A percentile compares a stretch with the other conserved stretches of the same genome.
phyloP scores from a whole-genome alignment of 2,113 vertebrate genomes.

The Oreocharis arfaki region DNA sequence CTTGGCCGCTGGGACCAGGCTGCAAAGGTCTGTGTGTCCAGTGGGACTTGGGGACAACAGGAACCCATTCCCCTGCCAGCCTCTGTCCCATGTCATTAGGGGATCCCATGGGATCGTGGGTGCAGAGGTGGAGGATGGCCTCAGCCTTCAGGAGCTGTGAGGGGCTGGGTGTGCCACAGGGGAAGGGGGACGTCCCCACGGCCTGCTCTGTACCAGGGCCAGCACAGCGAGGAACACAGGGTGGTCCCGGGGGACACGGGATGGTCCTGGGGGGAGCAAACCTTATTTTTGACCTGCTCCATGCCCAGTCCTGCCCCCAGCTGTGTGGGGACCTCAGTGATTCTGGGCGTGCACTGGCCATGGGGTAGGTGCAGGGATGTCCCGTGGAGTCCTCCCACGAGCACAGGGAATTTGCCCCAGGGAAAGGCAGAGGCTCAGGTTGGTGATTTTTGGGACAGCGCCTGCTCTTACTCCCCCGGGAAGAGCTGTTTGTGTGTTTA shows the following conservation, averaged over 20 bases:
- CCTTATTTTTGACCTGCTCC: neutral
- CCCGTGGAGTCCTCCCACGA: fast-evolving
- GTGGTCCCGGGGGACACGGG: neutral
- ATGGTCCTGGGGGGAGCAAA: neutral
- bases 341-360: neutral
- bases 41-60: fast-evolving
- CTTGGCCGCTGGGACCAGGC: fast-evolving
- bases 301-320: too few relatives aligned
- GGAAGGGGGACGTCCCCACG: fast-evolving
- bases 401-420: neutral
- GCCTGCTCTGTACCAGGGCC: neutral
- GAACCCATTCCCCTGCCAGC: fast-evolving
- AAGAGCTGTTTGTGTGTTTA: neutral
- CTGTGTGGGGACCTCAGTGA: neutral
- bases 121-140: neutral
- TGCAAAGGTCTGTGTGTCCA: neutral
- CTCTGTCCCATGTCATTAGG: fast-evolving
- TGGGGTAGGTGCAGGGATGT: too few relatives aligned
- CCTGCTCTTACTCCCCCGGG: fast-evolving
- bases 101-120: neutral
- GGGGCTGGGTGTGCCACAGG: neutral
- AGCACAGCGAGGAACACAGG: fast-evolving
- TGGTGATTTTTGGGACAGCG: neutral
- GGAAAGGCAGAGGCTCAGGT: neutral
- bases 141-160: too few relatives aligned